Evolutionary conservation across 2,888 invertebrate species (phyloP), one percentile per base, ranked within the genome.

Genomic region (Diplazon laetatorius): DNA sequence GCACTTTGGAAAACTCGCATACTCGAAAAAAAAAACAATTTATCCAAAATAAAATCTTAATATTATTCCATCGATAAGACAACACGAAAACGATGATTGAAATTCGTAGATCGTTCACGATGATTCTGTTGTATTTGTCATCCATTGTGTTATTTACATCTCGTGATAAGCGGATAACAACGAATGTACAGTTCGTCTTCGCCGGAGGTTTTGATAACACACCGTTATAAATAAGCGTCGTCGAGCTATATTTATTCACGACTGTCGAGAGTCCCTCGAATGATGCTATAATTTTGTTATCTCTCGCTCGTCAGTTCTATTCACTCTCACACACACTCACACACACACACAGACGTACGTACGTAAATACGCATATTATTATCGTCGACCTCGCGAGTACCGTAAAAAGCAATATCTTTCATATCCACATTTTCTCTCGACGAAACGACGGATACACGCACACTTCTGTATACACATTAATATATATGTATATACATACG

Each of bases 231-330:
- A 68, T 62, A 71, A 66, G n/a, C 48, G 4, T 44, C 10, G 20
- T 35, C 35, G 30, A 48, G 63, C 39, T 63, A 46, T 37, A 69
- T 63, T 63, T 55, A 30, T 18, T 25, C 37, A 16, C 42, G 59
- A 18, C 44, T 42, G 60, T 66, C 37, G 18, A 60, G 9, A 60
- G 9, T 37, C 82, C 79, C 76, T 79, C 76, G 81, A 77, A 72
- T 66, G 59, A 72, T 44, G 60, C 78, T 69, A 76, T 78, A 59
- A 71, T 84, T 84, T 73, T 68, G 83, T 63, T 65, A 73, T 65
- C 73, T 69, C 20, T 57, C 30, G 12, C 39, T 12, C 30, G 60
- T 30, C 39, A 16, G 9, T 65, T 46, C 57, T 22, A 37, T 44
- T 35, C 9, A 16, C 35, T 30, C 30, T 30, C 37, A 16, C 0